phyloP scores from a whole-genome alignment of 2,888 invertebrate species.

The Plusia festucae region DNA sequence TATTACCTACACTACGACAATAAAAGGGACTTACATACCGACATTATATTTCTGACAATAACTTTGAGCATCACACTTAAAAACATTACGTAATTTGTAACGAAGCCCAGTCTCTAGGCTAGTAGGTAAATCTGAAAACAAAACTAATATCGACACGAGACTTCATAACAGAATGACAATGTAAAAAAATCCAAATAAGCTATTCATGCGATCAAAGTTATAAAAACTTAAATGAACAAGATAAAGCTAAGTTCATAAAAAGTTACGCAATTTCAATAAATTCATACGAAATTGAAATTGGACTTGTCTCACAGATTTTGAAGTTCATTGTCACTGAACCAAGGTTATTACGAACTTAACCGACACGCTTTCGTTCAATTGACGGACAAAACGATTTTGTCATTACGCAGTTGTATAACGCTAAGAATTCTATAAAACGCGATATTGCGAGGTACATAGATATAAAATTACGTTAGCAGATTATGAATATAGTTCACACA shows the following conservation, averaged over 20 bases:
- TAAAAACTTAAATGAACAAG: background rate
- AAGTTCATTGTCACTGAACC: slow-evolving; percentile 57
- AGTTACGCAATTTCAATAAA: slow-evolving; percentile 29
- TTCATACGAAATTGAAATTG: slow-evolving; percentile 42
- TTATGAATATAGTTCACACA: background rate
- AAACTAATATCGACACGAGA: too few relatives aligned
- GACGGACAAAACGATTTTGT: slow-evolving; percentile 51
- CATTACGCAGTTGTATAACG: slow-evolving; percentile 49
- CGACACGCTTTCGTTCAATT: slow-evolving; percentile 55
- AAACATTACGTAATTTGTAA: too few relatives aligned
- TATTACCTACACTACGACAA: too few relatives aligned
- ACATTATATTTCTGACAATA: too few relatives aligned
- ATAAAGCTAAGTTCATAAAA: slow-evolving; percentile 13
- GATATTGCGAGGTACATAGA: background rate
- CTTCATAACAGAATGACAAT: background rate
- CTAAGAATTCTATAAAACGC: slow-evolving; percentile 24
- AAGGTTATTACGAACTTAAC: slow-evolving; percentile 52
- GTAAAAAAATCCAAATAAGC: background rate
- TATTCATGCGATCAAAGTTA: slow-evolving; percentile 1
- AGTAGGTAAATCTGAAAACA: too few relatives aligned
- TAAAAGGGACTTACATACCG: too few relatives aligned
- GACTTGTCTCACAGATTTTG: slow-evolving; percentile 44
- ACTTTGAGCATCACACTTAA: too few relatives aligned
- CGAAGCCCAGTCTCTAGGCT: background rate
- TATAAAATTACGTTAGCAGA: background rate